Evolutionary conservation across 2,888 invertebrate genomes (phyloP).

Genomic region (Tetrapedia diversipes): DNA sequence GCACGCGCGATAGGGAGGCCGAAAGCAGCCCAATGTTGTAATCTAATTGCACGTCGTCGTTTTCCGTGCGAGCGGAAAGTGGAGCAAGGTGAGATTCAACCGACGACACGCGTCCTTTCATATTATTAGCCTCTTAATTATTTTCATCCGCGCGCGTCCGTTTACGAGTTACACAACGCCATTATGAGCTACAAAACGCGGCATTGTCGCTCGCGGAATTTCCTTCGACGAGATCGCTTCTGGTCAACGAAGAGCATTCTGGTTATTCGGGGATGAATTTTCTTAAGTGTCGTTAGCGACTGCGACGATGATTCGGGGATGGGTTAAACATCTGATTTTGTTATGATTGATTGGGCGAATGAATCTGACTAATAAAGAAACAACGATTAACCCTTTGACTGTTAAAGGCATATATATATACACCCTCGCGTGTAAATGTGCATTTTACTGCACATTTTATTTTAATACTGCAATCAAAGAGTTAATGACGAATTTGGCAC

Average conservation of each 20-base stretch:
- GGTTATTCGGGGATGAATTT: neutral
- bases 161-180: conserved; percentile 11
- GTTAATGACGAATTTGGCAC: no score
- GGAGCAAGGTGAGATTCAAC: conserved; percentile 74
- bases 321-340: no score
- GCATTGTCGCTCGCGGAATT: neutral
- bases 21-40: conserved; percentile 14
- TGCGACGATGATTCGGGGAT: no score
- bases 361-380: no score
- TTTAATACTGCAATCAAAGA: no score
- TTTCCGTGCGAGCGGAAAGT: conserved; percentile 57
- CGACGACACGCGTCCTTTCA: conserved; percentile 66
- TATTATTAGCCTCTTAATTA: conserved; percentile 48
- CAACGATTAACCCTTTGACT: no score
- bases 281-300: no score
- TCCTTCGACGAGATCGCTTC: neutral
- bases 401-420: no score
- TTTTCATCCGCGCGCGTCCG: conserved; percentile 36
- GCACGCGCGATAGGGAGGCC: neutral
- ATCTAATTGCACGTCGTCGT: conserved; percentile 34
- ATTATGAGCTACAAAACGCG: neutral
- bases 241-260: neutral
- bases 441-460: no score
- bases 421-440: no score
- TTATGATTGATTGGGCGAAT: no score